Percentiles rank a stretch among this genome's conserved stretches.
phyloP scores from a whole-genome alignment of 1,140 invertebrate genomes.

The Himalopsyche phryganea region DNA sequence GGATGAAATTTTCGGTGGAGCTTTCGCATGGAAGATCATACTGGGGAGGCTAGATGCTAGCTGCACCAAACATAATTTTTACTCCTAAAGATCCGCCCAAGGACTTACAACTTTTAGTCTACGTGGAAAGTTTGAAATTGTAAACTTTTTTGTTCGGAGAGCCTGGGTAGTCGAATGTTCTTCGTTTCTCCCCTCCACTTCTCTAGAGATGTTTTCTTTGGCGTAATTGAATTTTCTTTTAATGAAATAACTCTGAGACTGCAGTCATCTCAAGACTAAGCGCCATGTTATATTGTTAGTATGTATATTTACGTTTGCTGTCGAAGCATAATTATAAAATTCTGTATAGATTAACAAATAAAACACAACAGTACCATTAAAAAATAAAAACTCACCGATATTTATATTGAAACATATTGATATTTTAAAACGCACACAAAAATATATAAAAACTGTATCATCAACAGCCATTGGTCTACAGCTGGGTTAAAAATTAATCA shows the following conservation, averaged over 20 bases:
- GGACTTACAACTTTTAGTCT: background rate
- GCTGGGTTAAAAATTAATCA: too few species aligned
- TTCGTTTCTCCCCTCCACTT: background rate
- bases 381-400: too few species aligned
- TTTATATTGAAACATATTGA: too few species aligned
- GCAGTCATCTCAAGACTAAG: too few species aligned
- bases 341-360: too few species aligned
- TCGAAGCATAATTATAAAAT: too few species aligned
- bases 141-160: slow-evolving; percentile 8
- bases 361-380: too few species aligned
- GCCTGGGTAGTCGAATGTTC: background rate
- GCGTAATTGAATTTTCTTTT: slow-evolving; percentile 20
- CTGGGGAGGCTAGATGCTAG: background rate
- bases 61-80: slow-evolving; percentile 9
- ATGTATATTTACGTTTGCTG: too few species aligned
- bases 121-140: slow-evolving; percentile 8
- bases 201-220: slow-evolving; percentile 12
- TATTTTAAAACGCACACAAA: too few species aligned
- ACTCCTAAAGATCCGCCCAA: slow-evolving; percentile 1
- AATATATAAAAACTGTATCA: too few species aligned
- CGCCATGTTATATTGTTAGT: too few species aligned
- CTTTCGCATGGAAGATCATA: background rate
- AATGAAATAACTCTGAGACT: slow-evolving; percentile 4
- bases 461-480: too few species aligned
- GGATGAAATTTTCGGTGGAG: background rate